phyloP scores from a whole-genome alignment of 2,888 invertebrate species.

The Nemapogon koenigi region DNA sequence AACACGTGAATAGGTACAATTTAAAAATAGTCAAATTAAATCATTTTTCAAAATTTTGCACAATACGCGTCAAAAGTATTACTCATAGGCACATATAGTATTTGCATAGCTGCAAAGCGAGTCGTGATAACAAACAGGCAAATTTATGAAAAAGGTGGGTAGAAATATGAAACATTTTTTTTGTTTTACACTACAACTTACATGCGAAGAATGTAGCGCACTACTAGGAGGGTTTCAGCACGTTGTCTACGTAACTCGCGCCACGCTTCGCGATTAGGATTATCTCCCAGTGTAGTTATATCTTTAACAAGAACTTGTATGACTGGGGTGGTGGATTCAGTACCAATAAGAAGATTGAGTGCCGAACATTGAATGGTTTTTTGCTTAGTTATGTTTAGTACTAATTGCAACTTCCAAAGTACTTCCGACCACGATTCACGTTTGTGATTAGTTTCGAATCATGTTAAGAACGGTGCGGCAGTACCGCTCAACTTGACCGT shows the following conservation, averaged over 20 bases:
- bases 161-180: too few relatives aligned
- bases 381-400: constrained; percentile 16
- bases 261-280: constrained; percentile 7
- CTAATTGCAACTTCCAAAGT: constrained; percentile 16
- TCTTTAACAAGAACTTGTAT: constrained; percentile 15
- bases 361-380: constrained; percentile 15
- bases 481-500: constrained; percentile 19
- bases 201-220: constrained; percentile 13
- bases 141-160: too few relatives aligned
- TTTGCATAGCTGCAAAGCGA: too few relatives aligned
- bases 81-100: too few relatives aligned
- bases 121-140: too few relatives aligned
- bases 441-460: constrained; percentile 12
- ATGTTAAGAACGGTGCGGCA: constrained; percentile 16
- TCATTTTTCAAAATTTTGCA: too few relatives aligned
- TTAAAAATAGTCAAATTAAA: too few relatives aligned
- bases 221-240: too few relatives aligned
- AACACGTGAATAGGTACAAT: too few relatives aligned
- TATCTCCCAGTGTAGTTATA: constrained; percentile 11
- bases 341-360: constrained; percentile 16
- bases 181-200: too few relatives aligned
- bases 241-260: too few relatives aligned
- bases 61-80: too few relatives aligned
- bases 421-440: constrained; percentile 7
- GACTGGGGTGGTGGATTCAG: constrained; percentile 14